Conservation (phyloP, 2,113 vertebrate genomes). For the Collichthys lucidus region DNA sequence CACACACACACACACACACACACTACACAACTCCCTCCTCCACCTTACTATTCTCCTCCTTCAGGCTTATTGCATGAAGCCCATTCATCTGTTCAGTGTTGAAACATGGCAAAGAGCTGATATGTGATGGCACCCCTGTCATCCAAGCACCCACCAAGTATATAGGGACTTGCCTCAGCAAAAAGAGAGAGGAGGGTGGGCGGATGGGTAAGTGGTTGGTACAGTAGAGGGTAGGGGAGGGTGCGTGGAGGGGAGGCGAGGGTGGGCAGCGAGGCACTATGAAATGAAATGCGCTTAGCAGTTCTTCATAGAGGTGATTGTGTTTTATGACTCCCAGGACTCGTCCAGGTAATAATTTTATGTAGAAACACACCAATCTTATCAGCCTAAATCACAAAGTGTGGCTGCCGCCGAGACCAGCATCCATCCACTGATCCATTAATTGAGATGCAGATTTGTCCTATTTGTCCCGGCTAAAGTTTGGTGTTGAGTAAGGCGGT, state of each 20-base stretch:
- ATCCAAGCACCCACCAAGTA: conserved; percentile 49
- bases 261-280: conserved; percentile 9
- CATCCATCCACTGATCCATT: conserved; percentile 9
- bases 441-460: conserved; percentile 17
- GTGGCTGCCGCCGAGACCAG: conserved; percentile 9
- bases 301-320: conserved; percentile 44
- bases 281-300: conserved; percentile 48
- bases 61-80: conserved; percentile 74
- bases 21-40: conserved; percentile 30
- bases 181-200: conserved; percentile 38
- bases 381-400: conserved; percentile 40
- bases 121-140: conserved; percentile 73
- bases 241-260: no score
- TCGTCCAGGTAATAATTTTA: conserved; percentile 42
- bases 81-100: conserved; percentile 80
- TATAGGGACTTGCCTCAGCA: conserved; percentile 42
- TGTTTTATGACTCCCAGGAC: conserved; percentile 52
- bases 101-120: conserved; percentile 70
- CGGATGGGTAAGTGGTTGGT: conserved; percentile 16
- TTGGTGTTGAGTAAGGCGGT: neutral
- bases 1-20: no score
- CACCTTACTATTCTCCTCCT: conserved; percentile 58
- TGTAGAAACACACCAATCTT: conserved; percentile 36
- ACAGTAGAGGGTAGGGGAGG: conserved; percentile 9
- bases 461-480: neutral